Percentiles rank a stretch among this genome's conserved stretches.
phyloP scores from a whole-genome alignment of 2,888 invertebrate species.

The Crocallis elinguaria region DNA sequence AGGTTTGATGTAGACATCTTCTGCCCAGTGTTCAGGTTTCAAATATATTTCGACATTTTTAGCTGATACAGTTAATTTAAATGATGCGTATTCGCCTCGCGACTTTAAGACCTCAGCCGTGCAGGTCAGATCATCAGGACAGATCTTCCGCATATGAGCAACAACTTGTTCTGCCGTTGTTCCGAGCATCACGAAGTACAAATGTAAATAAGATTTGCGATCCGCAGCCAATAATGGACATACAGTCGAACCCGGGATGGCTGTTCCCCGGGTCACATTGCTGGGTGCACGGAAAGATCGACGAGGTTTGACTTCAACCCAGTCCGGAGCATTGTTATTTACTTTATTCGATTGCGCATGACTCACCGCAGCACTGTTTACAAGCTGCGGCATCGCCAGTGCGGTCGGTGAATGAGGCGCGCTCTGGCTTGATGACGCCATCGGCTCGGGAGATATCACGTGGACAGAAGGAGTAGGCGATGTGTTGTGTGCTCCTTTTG shows the following conservation, averaged over 20 bases:
- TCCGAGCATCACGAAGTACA: neutral
- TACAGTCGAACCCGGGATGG: neutral
- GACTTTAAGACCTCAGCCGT: slow-evolving; percentile 2
- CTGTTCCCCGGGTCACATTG: slow-evolving; percentile 6
- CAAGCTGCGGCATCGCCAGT: neutral
- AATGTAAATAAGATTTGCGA: slow-evolving; percentile 3
- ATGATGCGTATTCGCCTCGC: too few relatives aligned
- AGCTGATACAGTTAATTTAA: too few relatives aligned
- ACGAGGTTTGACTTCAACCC: neutral
- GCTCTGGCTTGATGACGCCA: too few relatives aligned
- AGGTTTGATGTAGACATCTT: slow-evolving; percentile 6
- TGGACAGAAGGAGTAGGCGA: too few relatives aligned
- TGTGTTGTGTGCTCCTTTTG: neutral
- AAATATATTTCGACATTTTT: too few relatives aligned
- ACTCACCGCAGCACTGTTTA: neutral
- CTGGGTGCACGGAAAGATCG: neutral
- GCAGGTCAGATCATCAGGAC: neutral
- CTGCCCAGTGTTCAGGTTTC: slow-evolving; percentile 4
- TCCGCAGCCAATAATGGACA: too few relatives aligned
- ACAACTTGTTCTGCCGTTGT: slow-evolving; percentile 5
- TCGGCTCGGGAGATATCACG: too few relatives aligned
- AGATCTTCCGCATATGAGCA: neutral
- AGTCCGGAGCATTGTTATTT: neutral
- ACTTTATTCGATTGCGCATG: neutral
- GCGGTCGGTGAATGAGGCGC: too few relatives aligned